Evolutionary conservation across 2,888 invertebrate genomes (phyloP).

Genomic region (Erebia aethiops): DNA sequence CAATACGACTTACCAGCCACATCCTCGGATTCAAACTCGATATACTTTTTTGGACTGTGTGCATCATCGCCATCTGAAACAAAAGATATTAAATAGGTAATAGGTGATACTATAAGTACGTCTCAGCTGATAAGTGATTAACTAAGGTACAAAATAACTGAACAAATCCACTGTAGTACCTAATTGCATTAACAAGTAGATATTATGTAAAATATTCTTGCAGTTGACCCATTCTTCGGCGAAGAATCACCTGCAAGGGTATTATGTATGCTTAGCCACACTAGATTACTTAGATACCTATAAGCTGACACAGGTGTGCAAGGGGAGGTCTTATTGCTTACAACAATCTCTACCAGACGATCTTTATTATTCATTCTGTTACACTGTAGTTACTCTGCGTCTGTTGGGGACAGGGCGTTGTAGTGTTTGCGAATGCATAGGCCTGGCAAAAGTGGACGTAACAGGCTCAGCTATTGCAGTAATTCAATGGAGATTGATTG

Average conservation of each 20-base stretch:
- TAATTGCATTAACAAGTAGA: too few species aligned
- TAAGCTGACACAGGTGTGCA: background rate
- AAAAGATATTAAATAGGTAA: conserved; percentile 2
- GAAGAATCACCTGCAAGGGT: too few species aligned
- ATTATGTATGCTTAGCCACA: too few species aligned
- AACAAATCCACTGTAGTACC: too few species aligned
- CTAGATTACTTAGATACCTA: too few species aligned
- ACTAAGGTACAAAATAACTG: background rate
- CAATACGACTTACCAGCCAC: conserved; percentile 50
- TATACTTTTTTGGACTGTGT: conserved; percentile 45
- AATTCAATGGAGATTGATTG: conserved; percentile 58
- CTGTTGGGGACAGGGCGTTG: background rate
- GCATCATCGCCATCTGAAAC: conserved; percentile 32
- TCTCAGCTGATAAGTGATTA: too few species aligned
- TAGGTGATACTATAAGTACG: too few species aligned
- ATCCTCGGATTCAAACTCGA: conserved; percentile 49
- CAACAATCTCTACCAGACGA: conserved; percentile 6
- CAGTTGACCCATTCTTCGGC: too few species aligned
- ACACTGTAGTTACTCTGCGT: background rate
- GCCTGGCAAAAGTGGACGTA: conserved; percentile 15
- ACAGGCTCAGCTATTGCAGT: conserved; percentile 38
- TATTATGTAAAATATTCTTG: too few species aligned
- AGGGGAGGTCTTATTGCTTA: background rate
- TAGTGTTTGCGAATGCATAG: conserved; percentile 1
- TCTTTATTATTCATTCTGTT: background rate